Evolutionary conservation across 2,888 invertebrate genomes (phyloP), one percentile per base, ranked within the genome.

Genomic region (Drosophila paracracens): DNA sequence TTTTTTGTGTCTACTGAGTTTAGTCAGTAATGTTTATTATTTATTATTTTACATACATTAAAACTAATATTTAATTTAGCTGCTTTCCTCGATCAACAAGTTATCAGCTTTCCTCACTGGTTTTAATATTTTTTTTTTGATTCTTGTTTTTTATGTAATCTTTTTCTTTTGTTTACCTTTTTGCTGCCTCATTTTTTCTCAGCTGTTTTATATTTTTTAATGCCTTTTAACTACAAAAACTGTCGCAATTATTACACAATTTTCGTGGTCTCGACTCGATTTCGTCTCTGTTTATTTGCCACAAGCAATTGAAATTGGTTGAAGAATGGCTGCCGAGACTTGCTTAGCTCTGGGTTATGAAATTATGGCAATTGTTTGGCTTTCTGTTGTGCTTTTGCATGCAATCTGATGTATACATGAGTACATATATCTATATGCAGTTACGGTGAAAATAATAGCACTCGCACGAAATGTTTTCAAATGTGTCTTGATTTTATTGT

Each of bases 181-280:
- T 64, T 61, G 33, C 31, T 27, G 57, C 52, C 57, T 50, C 4
- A 33, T 33, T 33, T 33, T 33, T 33, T 33, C 60, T 56, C 59
- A 25, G 21, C 21, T 18, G 33, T 64, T 51, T 43, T 36, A 61
- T 51, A n/a, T 63, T 81, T 70, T 74, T 68, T 7, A 58, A 70
- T 69, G 79, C 58, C 71, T 77, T 64, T 72, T 71, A 75, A 65
- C 69, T 72, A 73, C 43, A 31, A 64, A 71, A 88, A 86, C 65
- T 88, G 79, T 85, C 79, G 85, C 85, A 86, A 86, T 79, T 81
- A 85, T 85, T 88, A 73, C 85, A 88, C 79, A 88, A 86, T 79
- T 83, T 88, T 74, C 53, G 52, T 70, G 57, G 75, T 58, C 53
- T 62, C 46, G 50, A 40, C 27, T 67, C 27, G 27, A 60, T 48